phyloP scores from a whole-genome alignment of 1,140 invertebrate genomes.

The Drosophila saltans region DNA sequence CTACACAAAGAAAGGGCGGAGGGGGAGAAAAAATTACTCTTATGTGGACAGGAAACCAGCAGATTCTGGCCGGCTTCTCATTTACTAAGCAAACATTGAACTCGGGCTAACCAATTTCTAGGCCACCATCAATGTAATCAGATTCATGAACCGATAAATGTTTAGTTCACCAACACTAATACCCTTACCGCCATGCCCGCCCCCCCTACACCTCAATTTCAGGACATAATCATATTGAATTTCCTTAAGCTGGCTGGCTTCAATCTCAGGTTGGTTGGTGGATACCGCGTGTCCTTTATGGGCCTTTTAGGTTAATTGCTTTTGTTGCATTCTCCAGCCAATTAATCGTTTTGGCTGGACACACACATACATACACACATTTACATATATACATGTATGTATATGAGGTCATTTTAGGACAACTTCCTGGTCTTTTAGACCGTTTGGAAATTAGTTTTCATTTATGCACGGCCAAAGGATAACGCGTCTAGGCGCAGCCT shows the following conservation, averaged over 20 bases:
- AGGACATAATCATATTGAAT: slow-evolving; percentile 48
- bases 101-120: slow-evolving; percentile 20
- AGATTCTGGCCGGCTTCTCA: slow-evolving; percentile 37
- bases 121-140: slow-evolving; percentile 31
- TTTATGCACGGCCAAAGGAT: slow-evolving; percentile 46
- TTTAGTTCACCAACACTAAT: not conserved
- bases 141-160: slow-evolving; percentile 14
- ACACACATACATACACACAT: not conserved
- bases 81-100: slow-evolving; percentile 30
- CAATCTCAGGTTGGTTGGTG: slow-evolving; percentile 12
- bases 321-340: slow-evolving; percentile 43
- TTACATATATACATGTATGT: not conserved
- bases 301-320: slow-evolving; percentile 77
- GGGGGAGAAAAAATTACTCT: not conserved
- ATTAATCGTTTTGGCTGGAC: slow-evolving; percentile 36
- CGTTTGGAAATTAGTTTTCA: slow-evolving; percentile 59
- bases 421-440: slow-evolving; percentile 40
- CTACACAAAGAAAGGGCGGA: not conserved
- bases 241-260: slow-evolving; percentile 30
- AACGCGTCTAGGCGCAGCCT: slow-evolving; percentile 28
- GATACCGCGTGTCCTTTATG: slow-evolving; percentile 44
- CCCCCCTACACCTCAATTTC: too few species aligned
- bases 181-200: too few species aligned
- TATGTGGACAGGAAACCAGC: slow-evolving; percentile 1
- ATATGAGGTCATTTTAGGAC: slow-evolving; percentile 64